Conservation (phyloP, 2,113 vertebrate genomes). For the Periophthalmus modestus region DNA sequence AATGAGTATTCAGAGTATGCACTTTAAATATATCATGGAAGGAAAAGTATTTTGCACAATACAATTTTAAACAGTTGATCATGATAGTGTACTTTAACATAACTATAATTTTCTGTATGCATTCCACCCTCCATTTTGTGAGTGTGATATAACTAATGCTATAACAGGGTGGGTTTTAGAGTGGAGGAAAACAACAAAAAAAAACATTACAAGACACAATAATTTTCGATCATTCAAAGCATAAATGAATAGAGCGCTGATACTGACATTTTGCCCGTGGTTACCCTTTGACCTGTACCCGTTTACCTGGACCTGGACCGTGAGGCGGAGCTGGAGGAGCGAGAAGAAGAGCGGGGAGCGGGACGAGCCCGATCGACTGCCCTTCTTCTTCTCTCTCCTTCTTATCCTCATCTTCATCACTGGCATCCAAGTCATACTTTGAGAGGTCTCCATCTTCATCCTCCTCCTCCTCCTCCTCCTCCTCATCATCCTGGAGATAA, state of each 20-base stretch:
- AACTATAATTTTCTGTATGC: background rate
- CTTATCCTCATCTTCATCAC: slow-evolving; percentile 86
- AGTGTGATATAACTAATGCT: background rate
- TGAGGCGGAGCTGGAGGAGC: slow-evolving; percentile 91
- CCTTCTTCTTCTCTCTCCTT: slow-evolving; percentile 76
- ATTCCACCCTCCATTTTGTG: background rate
- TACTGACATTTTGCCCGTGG: slow-evolving; percentile 99
- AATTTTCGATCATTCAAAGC: background rate
- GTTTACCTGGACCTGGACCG: slow-evolving; percentile 99
- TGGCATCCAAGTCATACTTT: slow-evolving; percentile 93
- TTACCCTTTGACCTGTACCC: slow-evolving; percentile 99
- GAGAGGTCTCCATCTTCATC: slow-evolving; percentile 89
- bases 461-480: no score
- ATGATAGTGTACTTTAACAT: background rate
- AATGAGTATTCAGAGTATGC: background rate
- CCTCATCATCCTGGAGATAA: slow-evolving; percentile 86
- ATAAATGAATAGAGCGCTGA: slow-evolving; percentile 88
- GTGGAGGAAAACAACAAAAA: slow-evolving; percentile 1
- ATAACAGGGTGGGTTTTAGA: background rate
- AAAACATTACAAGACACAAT: slow-evolving; percentile 1
- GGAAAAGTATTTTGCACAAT: background rate
- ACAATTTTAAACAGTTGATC: background rate
- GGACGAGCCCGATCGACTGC: slow-evolving; percentile 90
- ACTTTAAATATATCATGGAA: background rate
- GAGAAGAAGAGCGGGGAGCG: slow-evolving; percentile 83